Conservation (phyloP, 2,113 vertebrate genomes). For the Nanorana parkeri region DNA sequence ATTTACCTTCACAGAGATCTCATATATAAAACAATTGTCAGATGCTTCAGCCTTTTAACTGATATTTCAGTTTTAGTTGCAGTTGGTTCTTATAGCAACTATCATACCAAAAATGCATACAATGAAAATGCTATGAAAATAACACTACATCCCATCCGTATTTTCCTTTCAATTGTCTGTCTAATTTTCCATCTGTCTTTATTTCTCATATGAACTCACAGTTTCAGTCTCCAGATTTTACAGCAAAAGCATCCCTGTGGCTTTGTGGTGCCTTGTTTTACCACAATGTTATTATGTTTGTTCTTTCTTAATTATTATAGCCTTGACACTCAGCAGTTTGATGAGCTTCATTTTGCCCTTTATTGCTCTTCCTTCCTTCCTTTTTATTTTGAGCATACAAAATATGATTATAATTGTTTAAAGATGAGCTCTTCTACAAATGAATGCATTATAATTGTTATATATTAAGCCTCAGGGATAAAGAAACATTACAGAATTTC, state of each 20-base stretch:
- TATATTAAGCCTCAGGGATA: slow-evolving; percentile 26
- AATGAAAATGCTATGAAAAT: too few relatives aligned
- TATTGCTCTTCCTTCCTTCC: slow-evolving; percentile 14
- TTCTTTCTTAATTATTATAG: slow-evolving; percentile 26
- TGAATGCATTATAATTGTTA: slow-evolving; percentile 32
- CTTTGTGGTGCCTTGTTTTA: not conserved
- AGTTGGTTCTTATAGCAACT: too few relatives aligned
- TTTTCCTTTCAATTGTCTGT: too few relatives aligned
- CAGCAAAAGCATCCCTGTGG: not conserved
- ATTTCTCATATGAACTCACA: not conserved
- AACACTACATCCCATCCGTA: too few relatives aligned
- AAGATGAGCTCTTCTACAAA: slow-evolving; percentile 6
- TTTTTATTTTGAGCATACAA: slow-evolving; percentile 7
- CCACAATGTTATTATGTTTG: slow-evolving; percentile 3
- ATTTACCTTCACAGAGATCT: too few relatives aligned
- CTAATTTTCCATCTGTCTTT: not conserved
- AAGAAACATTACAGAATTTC: slow-evolving; percentile 24
- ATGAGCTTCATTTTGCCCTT: slow-evolving; percentile 35
- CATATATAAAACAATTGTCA: too few relatives aligned
- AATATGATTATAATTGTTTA: slow-evolving; percentile 40
- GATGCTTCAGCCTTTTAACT: too few relatives aligned
- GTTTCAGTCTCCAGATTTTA: not conserved
- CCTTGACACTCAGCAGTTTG: slow-evolving; percentile 24
- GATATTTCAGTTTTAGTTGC: too few relatives aligned
- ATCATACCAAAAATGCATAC: too few relatives aligned